Evolutionary conservation across 2,113 vertebrate species (phyloP), one percentile per base, ranked within the genome.

Genomic region (Acanthochromis polyacanthus): DNA sequence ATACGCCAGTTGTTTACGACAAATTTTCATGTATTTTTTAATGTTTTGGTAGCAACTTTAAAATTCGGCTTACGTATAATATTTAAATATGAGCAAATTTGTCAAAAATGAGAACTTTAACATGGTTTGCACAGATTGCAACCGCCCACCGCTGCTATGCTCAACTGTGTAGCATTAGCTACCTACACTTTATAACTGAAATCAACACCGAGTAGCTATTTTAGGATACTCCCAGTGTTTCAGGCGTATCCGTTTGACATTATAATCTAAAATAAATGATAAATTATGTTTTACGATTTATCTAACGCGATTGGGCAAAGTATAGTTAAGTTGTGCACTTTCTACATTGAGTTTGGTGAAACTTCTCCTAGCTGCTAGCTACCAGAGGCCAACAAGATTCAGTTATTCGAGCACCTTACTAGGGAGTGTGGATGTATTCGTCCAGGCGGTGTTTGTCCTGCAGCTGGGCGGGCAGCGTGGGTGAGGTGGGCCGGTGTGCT

Each of bases 31-130:
- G 0, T 4, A 0, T 36, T 1, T 16, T 0, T 0, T n/a, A n/a
- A 1, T 12, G 1, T 16, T 28, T 30, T 0, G 0, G 12, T 1
- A 2, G 0, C 1, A 32, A 0, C 0, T 45, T 12, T 66, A 0
- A 4, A 45, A 53, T 0, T 84, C 81, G 28, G 74, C 43, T 0
- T 23, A 0, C 4, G 3, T 64, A 3, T 19, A 3, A 10, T 19
- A 0, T 0, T 1, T 3, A 6, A 17, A 36, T 67, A 4, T 48
- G 19, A 4, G 10, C 6, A 14, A 0, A 16, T 25, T 51, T 17
- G 6, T 4, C 7, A 10, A n/a, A 60, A 79, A 59, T 1, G 1
- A 11, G 15, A 71, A 68, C 6, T 65, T 88, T 51, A 17, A 20
- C 20, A 52, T 32, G 69, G n/a, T 38, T 48, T 10, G 17, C 38